Conservation (phyloP, 2,113 vertebrate genomes). For the Chrysochloris asiatica region DNA sequence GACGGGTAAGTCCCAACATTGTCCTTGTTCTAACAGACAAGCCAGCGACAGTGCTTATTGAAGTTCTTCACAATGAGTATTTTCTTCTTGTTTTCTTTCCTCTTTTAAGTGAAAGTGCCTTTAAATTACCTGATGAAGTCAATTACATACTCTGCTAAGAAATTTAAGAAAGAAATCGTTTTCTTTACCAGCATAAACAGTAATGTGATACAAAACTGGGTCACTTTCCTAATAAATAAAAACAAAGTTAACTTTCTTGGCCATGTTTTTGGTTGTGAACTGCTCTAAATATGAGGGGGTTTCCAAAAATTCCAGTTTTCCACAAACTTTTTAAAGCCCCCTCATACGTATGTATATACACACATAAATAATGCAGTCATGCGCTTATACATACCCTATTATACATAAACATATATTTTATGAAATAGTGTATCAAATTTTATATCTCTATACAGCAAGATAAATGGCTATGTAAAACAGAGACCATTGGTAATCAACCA, state of each 20-base stretch:
- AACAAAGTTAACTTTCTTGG: background rate
- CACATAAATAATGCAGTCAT: background rate
- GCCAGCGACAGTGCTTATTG: background rate
- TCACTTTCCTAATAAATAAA: background rate
- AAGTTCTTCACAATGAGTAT: constrained; percentile 21
- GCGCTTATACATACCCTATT: background rate
- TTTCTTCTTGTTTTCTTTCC: background rate
- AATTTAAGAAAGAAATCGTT: background rate
- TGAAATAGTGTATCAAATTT: background rate
- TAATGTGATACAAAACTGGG: background rate
- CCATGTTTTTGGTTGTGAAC: background rate
- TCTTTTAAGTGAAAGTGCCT: background rate
- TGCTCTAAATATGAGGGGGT: background rate
- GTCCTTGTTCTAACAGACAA: background rate
- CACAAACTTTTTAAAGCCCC: too few relatives aligned
- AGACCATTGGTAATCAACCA: background rate
- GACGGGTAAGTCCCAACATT: constrained; percentile 89
- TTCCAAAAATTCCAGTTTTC: too few relatives aligned
- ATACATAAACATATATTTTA: background rate
- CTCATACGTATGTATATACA: background rate
- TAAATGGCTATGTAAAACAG: background rate
- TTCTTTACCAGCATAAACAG: background rate
- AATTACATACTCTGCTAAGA: background rate
- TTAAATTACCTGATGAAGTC: background rate
- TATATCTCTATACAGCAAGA: background rate